Percentiles rank a stretch among this genome's conserved stretches.
Conservation (phyloP, 2,797 vertebrate species). For the Phrynocephalus vlangalii region DNA sequence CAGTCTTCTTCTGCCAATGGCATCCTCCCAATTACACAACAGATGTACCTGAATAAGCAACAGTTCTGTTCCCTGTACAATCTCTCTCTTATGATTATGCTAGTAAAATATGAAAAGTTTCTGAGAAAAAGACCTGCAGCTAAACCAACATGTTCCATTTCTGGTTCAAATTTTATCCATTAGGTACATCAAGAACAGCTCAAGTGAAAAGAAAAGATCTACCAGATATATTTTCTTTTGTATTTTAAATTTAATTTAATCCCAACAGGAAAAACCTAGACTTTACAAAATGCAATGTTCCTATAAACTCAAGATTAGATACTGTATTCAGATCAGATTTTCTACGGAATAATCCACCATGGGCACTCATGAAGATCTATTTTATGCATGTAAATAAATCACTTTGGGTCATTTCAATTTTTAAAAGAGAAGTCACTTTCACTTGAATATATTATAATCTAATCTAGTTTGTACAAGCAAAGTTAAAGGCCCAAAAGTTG, state of each 20-base stretch:
- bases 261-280: neutral
- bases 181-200: neutral
- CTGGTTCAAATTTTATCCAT: conserved; percentile 18
- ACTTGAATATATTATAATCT: conserved; percentile 14
- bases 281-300: conserved; percentile 21
- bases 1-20: too few species aligned
- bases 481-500: conserved; percentile 69
- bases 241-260: conserved; percentile 10
- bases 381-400: neutral
- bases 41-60: neutral
- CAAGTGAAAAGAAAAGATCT: conserved; percentile 25
- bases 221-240: conserved; percentile 15
- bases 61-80: neutral
- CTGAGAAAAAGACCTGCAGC: neutral
- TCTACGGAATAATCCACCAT: neutral
- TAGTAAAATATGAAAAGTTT: neutral
- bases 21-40: neutral
- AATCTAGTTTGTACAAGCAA: conserved; percentile 52
- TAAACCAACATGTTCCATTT: conserved; percentile 13
- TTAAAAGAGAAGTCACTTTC: conserved; percentile 53
- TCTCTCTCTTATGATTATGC: neutral
- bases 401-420: conserved; percentile 44
- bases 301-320: neutral
- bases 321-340: neutral
- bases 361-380: conserved; percentile 1